phyloP scores from a whole-genome alignment of 1,140 invertebrate species.

The Halyomorpha halys region DNA sequence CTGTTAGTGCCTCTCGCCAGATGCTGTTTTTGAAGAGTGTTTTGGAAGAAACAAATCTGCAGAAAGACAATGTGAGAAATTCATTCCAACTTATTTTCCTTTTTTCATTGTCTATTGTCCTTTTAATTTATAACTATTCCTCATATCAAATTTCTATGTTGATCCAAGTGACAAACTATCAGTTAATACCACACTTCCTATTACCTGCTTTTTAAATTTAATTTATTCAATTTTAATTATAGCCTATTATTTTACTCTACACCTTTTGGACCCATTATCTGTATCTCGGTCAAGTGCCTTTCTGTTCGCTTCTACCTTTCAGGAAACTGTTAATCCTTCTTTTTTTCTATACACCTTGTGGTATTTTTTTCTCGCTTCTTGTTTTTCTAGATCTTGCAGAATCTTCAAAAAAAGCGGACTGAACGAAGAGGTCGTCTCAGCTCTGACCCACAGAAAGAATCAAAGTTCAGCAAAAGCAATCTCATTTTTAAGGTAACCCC shows the following conservation, averaged over 20 bases:
- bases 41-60: constrained; percentile 5
- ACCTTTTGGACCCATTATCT: constrained; percentile 15
- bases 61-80: constrained; percentile 1
- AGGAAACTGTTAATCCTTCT: constrained; percentile 26
- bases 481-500: constrained; percentile 91
- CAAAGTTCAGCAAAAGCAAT: constrained; percentile 84
- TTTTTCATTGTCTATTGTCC: constrained; percentile 30
- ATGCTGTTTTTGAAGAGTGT: constrained; percentile 7
- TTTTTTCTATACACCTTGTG: constrained; percentile 36
- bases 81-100: constrained; percentile 29
- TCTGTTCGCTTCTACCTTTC: constrained; percentile 25
- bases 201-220: constrained; percentile 30
- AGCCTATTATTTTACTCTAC: constrained; percentile 26
- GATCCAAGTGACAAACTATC: neutral
- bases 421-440: constrained; percentile 83
- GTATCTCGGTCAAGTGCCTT: constrained; percentile 16
- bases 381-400: constrained; percentile 89
- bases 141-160: constrained; percentile 30
- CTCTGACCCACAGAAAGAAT: constrained; percentile 75
- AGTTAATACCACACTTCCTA: neutral
- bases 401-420: constrained; percentile 92
- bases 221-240: constrained; percentile 24
- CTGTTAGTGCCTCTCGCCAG: neutral
- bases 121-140: constrained; percentile 28
- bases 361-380: constrained; percentile 32